Evolutionary conservation across 2,888 invertebrate species (phyloP).

Genomic region (Acleris emargana): DNA sequence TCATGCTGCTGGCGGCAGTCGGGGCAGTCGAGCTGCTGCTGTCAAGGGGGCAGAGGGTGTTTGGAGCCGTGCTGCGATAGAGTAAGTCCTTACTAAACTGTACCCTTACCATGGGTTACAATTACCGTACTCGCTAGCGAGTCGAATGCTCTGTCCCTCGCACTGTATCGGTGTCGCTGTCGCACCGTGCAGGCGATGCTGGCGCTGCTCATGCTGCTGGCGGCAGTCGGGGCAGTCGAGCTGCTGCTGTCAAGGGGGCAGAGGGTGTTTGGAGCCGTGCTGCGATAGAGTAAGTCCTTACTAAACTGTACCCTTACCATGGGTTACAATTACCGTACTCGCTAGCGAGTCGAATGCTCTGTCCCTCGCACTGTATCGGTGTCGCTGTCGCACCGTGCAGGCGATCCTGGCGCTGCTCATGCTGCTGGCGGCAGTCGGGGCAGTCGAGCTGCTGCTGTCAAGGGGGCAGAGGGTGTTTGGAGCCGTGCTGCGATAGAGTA

Average conservation of each 20-base stretch:
- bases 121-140: too few relatives aligned
- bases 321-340: too few relatives aligned
- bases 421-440: conserved; percentile 86
- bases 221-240: conserved; percentile 87
- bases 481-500: conserved; percentile 84
- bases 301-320: too few relatives aligned
- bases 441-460: conserved; percentile 89
- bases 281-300: conserved; percentile 80
- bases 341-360: too few relatives aligned
- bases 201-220: conserved; percentile 86
- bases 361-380: conserved; percentile 53
- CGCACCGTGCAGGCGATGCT: conserved; percentile 84
- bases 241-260: conserved; percentile 90
- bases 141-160: too few relatives aligned
- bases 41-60: conserved; percentile 90
- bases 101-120: too few relatives aligned
- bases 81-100: conserved; percentile 58
- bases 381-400: conserved; percentile 85
- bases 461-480: conserved; percentile 91
- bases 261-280: conserved; percentile 88
- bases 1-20: conserved; percentile 86
- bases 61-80: conserved; percentile 87
- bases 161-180: conserved; percentile 86
- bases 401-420: conserved; percentile 86
- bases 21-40: conserved; percentile 88